Evolutionary conservation across 2,113 vertebrate species (phyloP).

Genomic region (Alexandromys fortis): DNA sequence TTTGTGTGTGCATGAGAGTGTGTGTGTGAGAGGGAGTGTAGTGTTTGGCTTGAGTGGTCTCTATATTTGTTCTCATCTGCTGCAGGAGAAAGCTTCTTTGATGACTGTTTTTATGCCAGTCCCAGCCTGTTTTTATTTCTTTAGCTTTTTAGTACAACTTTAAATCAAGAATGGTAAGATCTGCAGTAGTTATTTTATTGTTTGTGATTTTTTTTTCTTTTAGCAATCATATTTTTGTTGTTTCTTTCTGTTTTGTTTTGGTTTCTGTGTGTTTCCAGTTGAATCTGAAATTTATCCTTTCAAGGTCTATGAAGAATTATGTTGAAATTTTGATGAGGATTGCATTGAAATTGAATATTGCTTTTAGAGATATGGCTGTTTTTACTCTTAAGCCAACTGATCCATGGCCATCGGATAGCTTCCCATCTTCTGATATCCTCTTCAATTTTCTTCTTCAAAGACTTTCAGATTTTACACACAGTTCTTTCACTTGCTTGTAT

Average conservation of each 20-base stretch:
- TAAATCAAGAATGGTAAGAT: background rate
- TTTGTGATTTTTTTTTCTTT: background rate
- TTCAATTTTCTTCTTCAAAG: background rate
- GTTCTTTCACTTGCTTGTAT: background rate
- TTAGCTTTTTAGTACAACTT: background rate
- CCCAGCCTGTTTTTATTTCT: background rate
- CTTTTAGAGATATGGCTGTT: background rate
- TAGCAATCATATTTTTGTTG: background rate
- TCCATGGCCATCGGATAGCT: background rate
- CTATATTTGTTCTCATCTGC: background rate
- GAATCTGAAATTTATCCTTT: background rate
- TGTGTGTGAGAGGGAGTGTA: background rate
- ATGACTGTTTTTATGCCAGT: background rate
- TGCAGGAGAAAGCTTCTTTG: background rate
- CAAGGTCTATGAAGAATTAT: background rate
- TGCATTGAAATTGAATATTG: background rate
- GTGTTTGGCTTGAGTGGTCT: background rate
- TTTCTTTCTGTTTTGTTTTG: too few species aligned
- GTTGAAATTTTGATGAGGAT: background rate
- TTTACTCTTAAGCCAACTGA: background rate
- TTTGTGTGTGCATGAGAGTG: background rate
- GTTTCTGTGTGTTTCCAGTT: background rate
- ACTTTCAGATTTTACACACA: background rate
- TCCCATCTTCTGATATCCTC: background rate
- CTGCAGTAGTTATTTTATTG: background rate